Percentiles rank a stretch among this genome's conserved stretches.
Evolutionary conservation across 2,888 invertebrate genomes (phyloP).

Genomic region (Nezara viridula): DNA sequence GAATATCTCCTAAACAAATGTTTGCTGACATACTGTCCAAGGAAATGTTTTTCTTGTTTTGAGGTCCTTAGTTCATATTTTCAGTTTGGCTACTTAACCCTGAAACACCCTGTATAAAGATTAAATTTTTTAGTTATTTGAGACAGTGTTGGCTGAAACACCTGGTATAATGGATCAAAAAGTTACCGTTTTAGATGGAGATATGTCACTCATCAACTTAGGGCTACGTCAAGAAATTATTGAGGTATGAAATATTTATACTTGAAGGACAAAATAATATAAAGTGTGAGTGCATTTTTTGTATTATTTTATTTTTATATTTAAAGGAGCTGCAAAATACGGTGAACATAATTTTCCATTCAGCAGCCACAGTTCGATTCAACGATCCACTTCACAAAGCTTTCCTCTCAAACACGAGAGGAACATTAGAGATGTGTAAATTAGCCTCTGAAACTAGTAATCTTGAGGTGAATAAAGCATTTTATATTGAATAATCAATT

Average conservation of each 20-base stretch:
- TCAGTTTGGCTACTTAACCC: too few species aligned
- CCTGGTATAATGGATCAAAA: constrained; percentile 63
- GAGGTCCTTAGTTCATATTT: too few species aligned
- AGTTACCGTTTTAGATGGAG: constrained; percentile 64
- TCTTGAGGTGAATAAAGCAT: constrained; percentile 53
- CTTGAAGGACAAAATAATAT: background rate
- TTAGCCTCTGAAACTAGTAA: constrained; percentile 65
- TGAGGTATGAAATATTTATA: constrained; percentile 47
- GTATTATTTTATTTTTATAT: background rate
- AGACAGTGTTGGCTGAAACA: constrained; percentile 62
- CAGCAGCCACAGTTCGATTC: constrained; percentile 65
- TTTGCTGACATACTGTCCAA: too few species aligned
- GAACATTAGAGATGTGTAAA: constrained; percentile 64
- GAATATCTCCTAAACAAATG: too few species aligned
- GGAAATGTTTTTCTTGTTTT: too few species aligned
- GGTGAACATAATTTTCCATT: constrained; percentile 65
- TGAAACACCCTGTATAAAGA: too few species aligned
- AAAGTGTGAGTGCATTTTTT: background rate
- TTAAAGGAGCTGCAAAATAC: constrained; percentile 62
- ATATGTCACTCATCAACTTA: constrained; percentile 62
- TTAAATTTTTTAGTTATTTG: constrained; percentile 64
- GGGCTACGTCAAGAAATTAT: constrained; percentile 64
- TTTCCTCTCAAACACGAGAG: constrained; percentile 64
- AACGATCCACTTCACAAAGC: constrained; percentile 64
- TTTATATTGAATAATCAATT: background rate